A percentile compares a stretch with the other conserved stretches of the same genome.
phyloP scores from a whole-genome alignment of 2,888 invertebrate genomes.

The Ramazzottius varieornatus region DNA sequence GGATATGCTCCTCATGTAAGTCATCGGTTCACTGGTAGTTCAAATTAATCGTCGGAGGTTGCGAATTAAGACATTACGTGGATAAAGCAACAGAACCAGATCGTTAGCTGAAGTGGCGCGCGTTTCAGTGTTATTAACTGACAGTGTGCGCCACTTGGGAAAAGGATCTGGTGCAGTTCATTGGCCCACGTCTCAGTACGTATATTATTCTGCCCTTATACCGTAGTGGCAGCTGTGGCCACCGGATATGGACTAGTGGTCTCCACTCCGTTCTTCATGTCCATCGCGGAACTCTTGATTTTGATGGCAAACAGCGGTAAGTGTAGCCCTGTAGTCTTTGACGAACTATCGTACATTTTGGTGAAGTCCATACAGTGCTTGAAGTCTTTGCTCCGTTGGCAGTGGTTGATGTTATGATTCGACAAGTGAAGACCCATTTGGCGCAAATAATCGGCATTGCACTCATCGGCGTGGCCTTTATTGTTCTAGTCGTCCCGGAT shows the following conservation, averaged over 20 bases:
- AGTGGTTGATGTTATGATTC: neutral
- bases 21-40: neutral
- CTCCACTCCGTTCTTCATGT: neutral
- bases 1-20: neutral
- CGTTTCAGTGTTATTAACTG: no score
- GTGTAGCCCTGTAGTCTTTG: neutral
- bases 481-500: neutral
- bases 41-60: no score
- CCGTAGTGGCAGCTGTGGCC: neutral
- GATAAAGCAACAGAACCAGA: no score
- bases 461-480: neutral
- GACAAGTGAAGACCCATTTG: neutral
- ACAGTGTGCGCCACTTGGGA: no score
- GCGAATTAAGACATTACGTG: no score
- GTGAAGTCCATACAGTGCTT: no score
- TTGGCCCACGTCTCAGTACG: neutral
- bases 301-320: neutral
- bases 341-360: neutral
- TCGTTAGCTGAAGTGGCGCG: no score
- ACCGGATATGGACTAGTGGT: neutral
- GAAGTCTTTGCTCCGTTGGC: neutral
- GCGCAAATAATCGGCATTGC: neutral
- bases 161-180: neutral
- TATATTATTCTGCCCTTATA: neutral
- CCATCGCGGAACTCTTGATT: neutral